Base-by-base conservation (phyloP, 1,140 invertebrate species). In the Papilio machaon region DNA sequence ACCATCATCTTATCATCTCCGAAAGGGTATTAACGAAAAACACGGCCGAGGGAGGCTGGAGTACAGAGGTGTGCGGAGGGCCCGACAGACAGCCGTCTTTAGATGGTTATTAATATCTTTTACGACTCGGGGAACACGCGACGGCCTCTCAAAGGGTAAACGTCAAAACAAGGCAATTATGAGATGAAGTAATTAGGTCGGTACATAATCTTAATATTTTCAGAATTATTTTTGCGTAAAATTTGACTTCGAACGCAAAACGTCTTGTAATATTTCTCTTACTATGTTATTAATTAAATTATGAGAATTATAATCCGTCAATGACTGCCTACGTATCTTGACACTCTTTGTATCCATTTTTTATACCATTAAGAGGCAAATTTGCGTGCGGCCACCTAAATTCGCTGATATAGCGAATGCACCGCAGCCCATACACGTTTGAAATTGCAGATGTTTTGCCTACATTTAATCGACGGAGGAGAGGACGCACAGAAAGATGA, bases 31-130 rank as follows among this genome's bases (percentile, higher is more conserved):
- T 92, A 94, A 87, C 87, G 88, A 91, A 91, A 92, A 92, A 92
- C 88, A 91, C 85, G 85, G 89, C 83, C 85, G 85, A 85, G 80
- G 84, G 85, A 82, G 80, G 73, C 79, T 80, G 82, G 85, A 81
- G 81, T 81, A 88, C 86, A 84, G 81, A 84, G 81, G 83, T 88
- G 89, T 81, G 88, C 87, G 86, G 87, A 86, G 85, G 82, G 82
- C 23, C 60, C 60, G 83, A 83, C 83, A 86, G 87, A 91, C 88
- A 91, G 84, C 84, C 85, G 87, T 90, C 89, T 91, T 90, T 85
- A 91, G 90, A 91, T 89, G 90, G 88, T 92, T 94, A 94, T 94
- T 93, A 94, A 93, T 93, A 92, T 92, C 91, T 90, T 93, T 91
- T 86, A 91, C 85, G 86, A 89, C 85, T 92, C 89, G 86, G 88